Evolutionary conservation across 1,140 invertebrate genomes (phyloP).

Genomic region (Drosophila watanabei): DNA sequence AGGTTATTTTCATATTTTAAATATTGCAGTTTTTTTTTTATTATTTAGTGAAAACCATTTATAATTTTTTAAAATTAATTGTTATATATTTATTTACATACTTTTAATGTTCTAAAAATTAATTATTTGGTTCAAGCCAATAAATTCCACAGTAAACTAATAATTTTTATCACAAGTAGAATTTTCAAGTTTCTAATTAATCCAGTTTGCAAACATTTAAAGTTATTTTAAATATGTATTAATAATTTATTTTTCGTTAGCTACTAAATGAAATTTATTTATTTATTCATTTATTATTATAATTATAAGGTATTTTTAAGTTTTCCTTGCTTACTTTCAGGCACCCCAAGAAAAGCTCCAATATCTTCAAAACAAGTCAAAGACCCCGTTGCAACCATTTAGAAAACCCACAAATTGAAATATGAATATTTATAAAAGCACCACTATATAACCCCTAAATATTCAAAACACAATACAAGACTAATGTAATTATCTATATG

Average conservation of each 20-base stretch:
- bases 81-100: neutral
- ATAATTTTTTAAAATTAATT: neutral
- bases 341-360: neutral
- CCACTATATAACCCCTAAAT: neutral
- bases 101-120: neutral
- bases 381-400: neutral
- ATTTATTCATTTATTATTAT: too few species aligned
- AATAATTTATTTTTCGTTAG: too few species aligned
- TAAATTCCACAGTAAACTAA: neutral
- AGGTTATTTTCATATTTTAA: neutral
- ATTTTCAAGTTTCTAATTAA: neutral
- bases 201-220: neutral
- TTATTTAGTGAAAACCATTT: neutral
- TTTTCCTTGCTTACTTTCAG: neutral
- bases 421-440: slow-evolving; percentile 13
- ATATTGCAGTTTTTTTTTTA: neutral
- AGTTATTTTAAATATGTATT: too few species aligned
- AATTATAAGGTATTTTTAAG: neutral
- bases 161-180: neutral
- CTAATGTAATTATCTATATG: slow-evolving; percentile 19
- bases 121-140: too few species aligned
- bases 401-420: neutral
- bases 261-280: too few species aligned
- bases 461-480: slow-evolving; percentile 10
- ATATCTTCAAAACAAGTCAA: neutral